Percentiles rank a stretch among this genome's conserved stretches.
phyloP scores from a whole-genome alignment of 2,113 vertebrate genomes.

The Thomomys bottae region DNA sequence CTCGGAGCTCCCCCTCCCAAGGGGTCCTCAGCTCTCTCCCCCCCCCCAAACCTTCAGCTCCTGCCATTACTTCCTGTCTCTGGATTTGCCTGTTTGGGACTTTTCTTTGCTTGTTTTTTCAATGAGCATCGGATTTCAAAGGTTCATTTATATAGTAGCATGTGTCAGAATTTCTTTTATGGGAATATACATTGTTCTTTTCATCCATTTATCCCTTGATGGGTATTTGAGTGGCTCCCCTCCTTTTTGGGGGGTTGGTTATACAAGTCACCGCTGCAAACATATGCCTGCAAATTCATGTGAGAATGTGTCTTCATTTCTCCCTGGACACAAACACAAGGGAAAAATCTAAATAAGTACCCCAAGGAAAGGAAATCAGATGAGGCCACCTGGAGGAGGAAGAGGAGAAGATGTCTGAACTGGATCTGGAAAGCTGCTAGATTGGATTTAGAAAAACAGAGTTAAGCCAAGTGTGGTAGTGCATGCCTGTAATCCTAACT shows the following conservation, averaged over 20 bases:
- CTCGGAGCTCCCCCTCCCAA: no score
- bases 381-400: neutral
- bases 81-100: neutral
- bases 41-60: no score
- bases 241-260: no score
- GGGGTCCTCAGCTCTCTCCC: no score
- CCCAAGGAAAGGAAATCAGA: neutral
- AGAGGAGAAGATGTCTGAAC: neutral
- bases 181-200: neutral
- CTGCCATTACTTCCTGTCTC: no score
- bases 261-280: no score
- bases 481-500: neutral
- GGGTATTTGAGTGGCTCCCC: neutral
- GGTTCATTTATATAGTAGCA: rapidly evolving
- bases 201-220: neutral
- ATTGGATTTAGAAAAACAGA: neutral
- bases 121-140: neutral
- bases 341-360: neutral
- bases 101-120: neutral
- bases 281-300: no score
- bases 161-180: neutral
- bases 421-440: neutral
- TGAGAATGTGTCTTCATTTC: no score
- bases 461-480: neutral
- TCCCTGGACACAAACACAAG: neutral